Base-by-base conservation (phyloP, 2,113 vertebrate species). In the Rhynchomys soricoides region DNA sequence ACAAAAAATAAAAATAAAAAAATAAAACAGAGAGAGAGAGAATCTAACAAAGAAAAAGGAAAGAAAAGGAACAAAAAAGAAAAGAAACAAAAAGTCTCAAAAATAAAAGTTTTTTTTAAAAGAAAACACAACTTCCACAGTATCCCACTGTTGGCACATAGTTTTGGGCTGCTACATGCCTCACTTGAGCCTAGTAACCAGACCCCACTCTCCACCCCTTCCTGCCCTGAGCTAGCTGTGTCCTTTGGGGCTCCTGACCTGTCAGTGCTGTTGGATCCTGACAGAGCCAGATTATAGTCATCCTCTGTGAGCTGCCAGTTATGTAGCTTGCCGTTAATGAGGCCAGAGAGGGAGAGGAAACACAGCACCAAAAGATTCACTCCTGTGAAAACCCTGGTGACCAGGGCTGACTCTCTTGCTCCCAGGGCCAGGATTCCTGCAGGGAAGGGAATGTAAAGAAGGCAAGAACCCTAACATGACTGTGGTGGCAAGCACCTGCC, bases 361-460 rank as follows among this genome's bases (percentile, higher is more conserved):
- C 98, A 91, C 96, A 99, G 98, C 45, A 99, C 99, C 96, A 99
- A 83, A 87, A 99, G 97, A 96, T 99, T 99, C 96, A 99, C 97
- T 0, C 98, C 98, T 0, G 99, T 99, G 98, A 99, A 99, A 91
- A 99, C 98, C 96, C 99, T 99, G 95, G 99, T 99, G 79, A 99
- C 99, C 1, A 99, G 96, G 9, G 99, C 99, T 0, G 99, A 99
- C 98, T 99, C 99, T 0, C 99, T 99, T 82, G 99, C 99, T 0
- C 99, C 99, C 19, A 99, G 98, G 6, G 99, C 99, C 97, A 99
- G 98, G 74, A 99, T 97, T 0, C 97, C 99, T 99, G 98, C 0
- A 73, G 7, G 16, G 43, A 99, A 4, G 0, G 5, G 75, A 99
- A 97, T 16, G 79, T 2, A 15, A 64, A 40, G 48, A 3, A 37